phyloP scores from a whole-genome alignment of 2,888 invertebrate species.

The Ichneumoninae sp. region DNA sequence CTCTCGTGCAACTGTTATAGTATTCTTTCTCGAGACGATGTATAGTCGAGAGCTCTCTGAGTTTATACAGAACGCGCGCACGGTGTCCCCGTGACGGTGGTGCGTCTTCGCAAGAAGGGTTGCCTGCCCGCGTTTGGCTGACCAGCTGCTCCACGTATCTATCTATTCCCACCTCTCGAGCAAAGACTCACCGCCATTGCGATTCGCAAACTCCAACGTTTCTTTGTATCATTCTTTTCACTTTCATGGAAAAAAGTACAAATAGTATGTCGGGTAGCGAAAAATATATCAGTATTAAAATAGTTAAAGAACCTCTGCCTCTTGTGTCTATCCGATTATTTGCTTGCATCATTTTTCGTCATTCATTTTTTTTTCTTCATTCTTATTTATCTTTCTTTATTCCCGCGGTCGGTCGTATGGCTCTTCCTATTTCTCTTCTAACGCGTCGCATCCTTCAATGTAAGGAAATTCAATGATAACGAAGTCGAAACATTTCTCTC shows the following conservation, averaged over 20 bases:
- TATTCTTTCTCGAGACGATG: conserved; percentile 42
- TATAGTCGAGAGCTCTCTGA: conserved; percentile 16
- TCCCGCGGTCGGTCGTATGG: neutral
- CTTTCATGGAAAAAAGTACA: neutral
- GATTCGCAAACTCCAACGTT: conserved; percentile 50
- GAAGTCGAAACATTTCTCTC: conserved; percentile 42
- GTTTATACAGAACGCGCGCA: conserved; percentile 36
- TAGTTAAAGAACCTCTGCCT: neutral
- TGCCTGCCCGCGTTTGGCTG: conserved; percentile 34
- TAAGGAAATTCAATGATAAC: conserved; percentile 52
- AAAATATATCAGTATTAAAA: neutral
- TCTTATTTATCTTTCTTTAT: conserved; percentile 8
- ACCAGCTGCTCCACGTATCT: conserved; percentile 54
- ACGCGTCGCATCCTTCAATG: conserved; percentile 31
- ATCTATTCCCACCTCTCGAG: conserved; percentile 28
- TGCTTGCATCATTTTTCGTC: neutral
- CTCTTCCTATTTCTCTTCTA: conserved; percentile 46
- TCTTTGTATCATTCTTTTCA: conserved; percentile 36
- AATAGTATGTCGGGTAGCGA: neutral
- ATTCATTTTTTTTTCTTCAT: neutral
- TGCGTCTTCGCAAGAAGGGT: conserved; percentile 60
- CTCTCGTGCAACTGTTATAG: conserved; percentile 26
- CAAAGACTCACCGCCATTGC: conserved; percentile 66
- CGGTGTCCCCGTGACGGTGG: conserved; percentile 49
- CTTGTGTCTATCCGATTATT: neutral